A percentile compares a stretch with the other conserved stretches of the same genome.
Conservation (phyloP, 2,888 invertebrate species). For the Nasonia oneida region DNA sequence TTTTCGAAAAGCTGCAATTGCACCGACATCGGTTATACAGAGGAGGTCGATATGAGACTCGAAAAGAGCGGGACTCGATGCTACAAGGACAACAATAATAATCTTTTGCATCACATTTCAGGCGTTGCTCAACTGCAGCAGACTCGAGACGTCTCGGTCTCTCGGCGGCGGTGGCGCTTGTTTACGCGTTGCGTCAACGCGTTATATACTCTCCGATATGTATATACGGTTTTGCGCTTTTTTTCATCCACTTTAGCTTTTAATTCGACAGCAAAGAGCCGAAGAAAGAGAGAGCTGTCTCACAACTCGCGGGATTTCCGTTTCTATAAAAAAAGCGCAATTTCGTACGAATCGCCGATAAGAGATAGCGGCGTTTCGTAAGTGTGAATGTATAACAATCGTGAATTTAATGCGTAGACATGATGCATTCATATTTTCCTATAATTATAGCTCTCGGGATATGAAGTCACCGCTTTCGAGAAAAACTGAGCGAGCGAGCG, state of each 20-base stretch:
- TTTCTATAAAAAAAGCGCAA: neutral
- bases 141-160: conserved; percentile 60
- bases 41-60: neutral
- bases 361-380: neutral
- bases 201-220: neutral
- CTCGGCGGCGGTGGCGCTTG: conserved; percentile 29
- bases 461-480: neutral
- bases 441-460: neutral
- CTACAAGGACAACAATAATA: conserved; percentile 62
- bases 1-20: neutral
- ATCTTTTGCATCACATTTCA: conserved; percentile 65
- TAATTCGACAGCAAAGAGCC: conserved; percentile 10
- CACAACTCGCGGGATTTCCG: neutral
- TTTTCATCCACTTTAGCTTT: neutral
- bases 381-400: neutral
- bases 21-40: neutral
- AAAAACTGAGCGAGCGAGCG: neutral
- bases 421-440: neutral
- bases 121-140: conserved; percentile 63
- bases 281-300: conserved; percentile 10
- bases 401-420: neutral
- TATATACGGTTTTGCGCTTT: neutral
- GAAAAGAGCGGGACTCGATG: conserved; percentile 45
- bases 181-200: conserved; percentile 67
- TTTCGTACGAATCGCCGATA: neutral